These are phyloP conservation scores for Saimiri boliviensis DNA, from an alignment of 2,113 vertebrate species.

Conservation along the genomic window DNA sequence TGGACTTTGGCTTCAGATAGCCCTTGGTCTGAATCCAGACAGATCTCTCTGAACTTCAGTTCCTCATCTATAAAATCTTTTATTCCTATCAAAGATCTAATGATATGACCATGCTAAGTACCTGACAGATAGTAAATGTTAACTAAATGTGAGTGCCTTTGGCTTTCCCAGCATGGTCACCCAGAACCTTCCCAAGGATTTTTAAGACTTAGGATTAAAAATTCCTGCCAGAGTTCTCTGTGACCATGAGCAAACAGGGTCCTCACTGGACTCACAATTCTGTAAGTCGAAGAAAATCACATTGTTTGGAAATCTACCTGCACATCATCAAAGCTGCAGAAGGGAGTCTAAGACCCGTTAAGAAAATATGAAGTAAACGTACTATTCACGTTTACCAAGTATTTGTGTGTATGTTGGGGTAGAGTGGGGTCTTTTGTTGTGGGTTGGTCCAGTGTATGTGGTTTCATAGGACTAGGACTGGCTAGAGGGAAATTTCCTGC, in stretches of 20 bases:
- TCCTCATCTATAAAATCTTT: background rate
- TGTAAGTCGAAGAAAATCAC: background rate
- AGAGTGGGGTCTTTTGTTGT: background rate
- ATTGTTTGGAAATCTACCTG: background rate
- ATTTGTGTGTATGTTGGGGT: background rate
- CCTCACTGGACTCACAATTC: background rate
- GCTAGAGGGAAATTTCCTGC: background rate
- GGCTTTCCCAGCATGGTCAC: background rate
- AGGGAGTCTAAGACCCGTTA: background rate
- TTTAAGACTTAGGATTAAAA: background rate
- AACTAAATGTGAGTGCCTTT: slow-evolving; percentile 3
- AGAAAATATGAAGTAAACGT: background rate
- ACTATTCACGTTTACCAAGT: background rate
- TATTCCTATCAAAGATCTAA: background rate
- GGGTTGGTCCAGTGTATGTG: background rate
- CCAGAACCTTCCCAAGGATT: background rate
- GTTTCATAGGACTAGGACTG: background rate
- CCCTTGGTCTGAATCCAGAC: background rate
- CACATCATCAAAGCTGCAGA: background rate
- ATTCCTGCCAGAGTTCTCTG: background rate
- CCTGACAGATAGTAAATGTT: background rate
- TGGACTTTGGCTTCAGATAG: background rate
- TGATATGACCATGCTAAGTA: background rate
- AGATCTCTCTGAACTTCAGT: background rate
- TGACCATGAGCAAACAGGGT: background rate